Evolutionary conservation across 2,797 vertebrate species (phyloP), one percentile per base, ranked within the genome.

Genomic region (Sebastes glaucus): DNA sequence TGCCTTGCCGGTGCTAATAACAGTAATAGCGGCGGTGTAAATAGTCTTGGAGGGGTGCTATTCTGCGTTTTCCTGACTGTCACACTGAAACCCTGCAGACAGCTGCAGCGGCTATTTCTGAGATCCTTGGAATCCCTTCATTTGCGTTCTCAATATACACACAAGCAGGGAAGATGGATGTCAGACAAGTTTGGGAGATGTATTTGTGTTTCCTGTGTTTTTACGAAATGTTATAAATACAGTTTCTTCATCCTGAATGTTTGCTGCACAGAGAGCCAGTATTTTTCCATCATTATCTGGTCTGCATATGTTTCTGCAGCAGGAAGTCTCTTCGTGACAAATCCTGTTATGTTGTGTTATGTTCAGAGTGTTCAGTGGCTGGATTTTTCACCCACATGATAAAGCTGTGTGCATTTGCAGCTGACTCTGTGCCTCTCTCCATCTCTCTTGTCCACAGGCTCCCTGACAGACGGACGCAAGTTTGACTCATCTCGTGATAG

Each of bases 401-500:
- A 20, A 46, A n/a, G 14, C 11, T 11, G n/a, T 77, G 16, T 77
- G 11, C 56, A 53, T n/a, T 63, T 3, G 23, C 61, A 74, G 59
- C 67, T 76, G 20, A 75, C 76, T 57, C 16, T 69, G n/a, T 46
- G 5, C 2, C 46, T 66, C 35, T 71, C 8, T 70, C 25, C 14
- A 0, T 66, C 18, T 30, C n/a, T 35, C 22, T 38, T 22, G 22
- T 81, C 64, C 4, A 1, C n/a, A 98, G 97, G 97, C 78, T 97
- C 95, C 91, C 94, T 98, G 88, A 96, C 96, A 86, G 96, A 98
- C 62, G 97, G 97, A 77, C 96, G 95, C 67, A 97, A 97, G 92
- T 98, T 98, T 11, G 97, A 98, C 91, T 98, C 97, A 4, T 98
- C 97, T 35, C 96, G 97, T 2, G 97, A 98, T 86, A 95, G 97